These are phyloP conservation scores for Hetaerina titia DNA, from an alignment of 2,888 invertebrate species.

Conservation along the genomic window DNA sequence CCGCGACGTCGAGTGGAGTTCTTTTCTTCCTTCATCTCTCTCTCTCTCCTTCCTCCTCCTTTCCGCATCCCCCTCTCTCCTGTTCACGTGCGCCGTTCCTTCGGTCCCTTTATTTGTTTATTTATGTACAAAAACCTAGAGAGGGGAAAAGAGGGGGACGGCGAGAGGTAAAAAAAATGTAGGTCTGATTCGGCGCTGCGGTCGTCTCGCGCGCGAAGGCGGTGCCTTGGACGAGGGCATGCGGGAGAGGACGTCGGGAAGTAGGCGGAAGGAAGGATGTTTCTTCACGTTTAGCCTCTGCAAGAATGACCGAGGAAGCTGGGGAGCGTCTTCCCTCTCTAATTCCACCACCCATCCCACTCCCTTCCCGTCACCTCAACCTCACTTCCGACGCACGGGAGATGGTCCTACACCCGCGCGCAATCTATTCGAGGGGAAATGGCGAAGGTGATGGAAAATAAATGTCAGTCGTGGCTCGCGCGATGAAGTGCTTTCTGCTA, in stretches of 20 bases:
- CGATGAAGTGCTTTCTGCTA: neutral
- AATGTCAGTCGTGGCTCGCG: neutral
- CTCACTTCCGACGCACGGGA: neutral
- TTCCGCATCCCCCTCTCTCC: neutral
- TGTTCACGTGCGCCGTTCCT: neutral
- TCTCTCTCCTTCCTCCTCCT: neutral
- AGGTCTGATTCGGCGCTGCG: neutral
- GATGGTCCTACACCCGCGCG: neutral
- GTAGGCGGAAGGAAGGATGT: neutral
- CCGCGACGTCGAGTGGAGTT: neutral
- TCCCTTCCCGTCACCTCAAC: neutral
- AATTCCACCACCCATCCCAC: neutral
- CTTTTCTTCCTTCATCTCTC: neutral
- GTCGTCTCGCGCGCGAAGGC: neutral
- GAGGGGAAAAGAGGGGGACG: neutral
- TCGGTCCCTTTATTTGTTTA: neutral
- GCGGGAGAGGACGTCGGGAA: neutral
- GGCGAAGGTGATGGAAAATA: conserved; percentile 39
- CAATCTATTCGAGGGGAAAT: neutral
- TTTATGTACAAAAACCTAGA: neutral
- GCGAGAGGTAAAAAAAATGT: neutral
- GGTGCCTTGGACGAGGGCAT: neutral
- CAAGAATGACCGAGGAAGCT: too few relatives aligned
- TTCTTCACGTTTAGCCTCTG: neutral
- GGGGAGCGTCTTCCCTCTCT: neutral